Conservation (phyloP, 2,888 invertebrate species). For the Parnassius orleans region DNA sequence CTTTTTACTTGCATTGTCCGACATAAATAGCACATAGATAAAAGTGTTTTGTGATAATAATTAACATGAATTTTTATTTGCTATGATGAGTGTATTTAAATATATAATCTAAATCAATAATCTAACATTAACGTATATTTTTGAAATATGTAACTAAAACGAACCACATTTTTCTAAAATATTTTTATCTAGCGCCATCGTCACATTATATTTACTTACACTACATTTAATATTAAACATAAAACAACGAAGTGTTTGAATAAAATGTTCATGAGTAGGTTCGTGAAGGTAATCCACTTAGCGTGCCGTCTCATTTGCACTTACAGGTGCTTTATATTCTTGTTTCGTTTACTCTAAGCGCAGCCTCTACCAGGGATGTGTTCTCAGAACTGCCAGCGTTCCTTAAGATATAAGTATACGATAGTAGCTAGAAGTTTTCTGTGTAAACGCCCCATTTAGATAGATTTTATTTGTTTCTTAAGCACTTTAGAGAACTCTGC, state of each 20-base stretch:
- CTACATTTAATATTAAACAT: slow-evolving; percentile 40
- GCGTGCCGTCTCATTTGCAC: slow-evolving; percentile 41
- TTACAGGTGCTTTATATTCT: slow-evolving; percentile 23
- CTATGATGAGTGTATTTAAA: too few relatives aligned
- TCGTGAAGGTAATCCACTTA: slow-evolving; percentile 66
- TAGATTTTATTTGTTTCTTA: slow-evolving; percentile 16
- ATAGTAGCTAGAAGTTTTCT: slow-evolving; percentile 49
- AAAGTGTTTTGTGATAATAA: too few relatives aligned
- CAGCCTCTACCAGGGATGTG: slow-evolving; percentile 56
- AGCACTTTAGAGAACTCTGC: slow-evolving; percentile 2
- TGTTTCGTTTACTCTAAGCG: slow-evolving; percentile 39
- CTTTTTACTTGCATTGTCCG: too few relatives aligned
- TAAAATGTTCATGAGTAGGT: slow-evolving; percentile 47
- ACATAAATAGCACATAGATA: too few relatives aligned
- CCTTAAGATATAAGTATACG: slow-evolving; percentile 45
- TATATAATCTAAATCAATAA: too few relatives aligned
- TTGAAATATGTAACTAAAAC: too few relatives aligned
- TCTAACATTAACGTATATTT: too few relatives aligned
- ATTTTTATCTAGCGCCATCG: slow-evolving; percentile 22
- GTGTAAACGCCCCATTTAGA: slow-evolving; percentile 38
- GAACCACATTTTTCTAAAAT: too few relatives aligned
- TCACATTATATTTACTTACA: slow-evolving; percentile 31
- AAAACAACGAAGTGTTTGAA: slow-evolving; percentile 46
- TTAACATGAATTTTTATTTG: too few relatives aligned
- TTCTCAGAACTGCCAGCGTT: slow-evolving; percentile 59